Base-by-base conservation (phyloP, 2,888 invertebrate genomes). In the Baronia brevicornis region DNA sequence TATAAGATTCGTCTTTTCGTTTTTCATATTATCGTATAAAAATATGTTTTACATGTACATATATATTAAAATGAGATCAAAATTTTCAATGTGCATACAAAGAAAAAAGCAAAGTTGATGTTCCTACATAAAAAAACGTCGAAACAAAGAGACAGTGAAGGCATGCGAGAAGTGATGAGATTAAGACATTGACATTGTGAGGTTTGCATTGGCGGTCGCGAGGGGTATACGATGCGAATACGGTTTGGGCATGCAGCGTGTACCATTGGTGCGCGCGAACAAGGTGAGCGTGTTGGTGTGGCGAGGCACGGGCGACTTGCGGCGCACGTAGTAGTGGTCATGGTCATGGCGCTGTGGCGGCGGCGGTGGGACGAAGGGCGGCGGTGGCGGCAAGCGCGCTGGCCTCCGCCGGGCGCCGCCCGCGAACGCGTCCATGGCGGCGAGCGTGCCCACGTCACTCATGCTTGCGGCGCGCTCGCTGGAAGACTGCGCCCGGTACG, bases 391-490 rank as follows among this genome's bases (percentile, higher is more conserved):
- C 56, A 80, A 67, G 54, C 78, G 75, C 47, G 77, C 61, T 57
- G 75, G 71, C 66, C 78, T 63, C 38, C 80, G 78, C 71, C 84
- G 60, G 56, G 79, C 79, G 71, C 80, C 84, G 77, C 78, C 80
- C 65, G 77, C 82, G 72, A 77, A 84, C 66, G 77, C 82, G 73
- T 79, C 82, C 80, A 78, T 84, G 51, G 78, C 82, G 66, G 79
- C 82, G 70, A 82, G 82, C 77, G 82, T 82, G 69, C 79, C 84
- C 61, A 82, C 84, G 77, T 80, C 80, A 77, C 80, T 70, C 84
- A 84, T 84, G 74, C 72, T 80, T 70, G 64, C 79, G 62, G 61
- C 71, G 65, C 73, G 73, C 86, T 86, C 63, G 72, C 70, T 77
- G 77, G 75, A 77, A 77, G 71, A 80, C 79, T 78, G 79, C 74